Base-by-base conservation (phyloP, 1,140 invertebrate genomes). In the Dendroctonus ponderosae region DNA sequence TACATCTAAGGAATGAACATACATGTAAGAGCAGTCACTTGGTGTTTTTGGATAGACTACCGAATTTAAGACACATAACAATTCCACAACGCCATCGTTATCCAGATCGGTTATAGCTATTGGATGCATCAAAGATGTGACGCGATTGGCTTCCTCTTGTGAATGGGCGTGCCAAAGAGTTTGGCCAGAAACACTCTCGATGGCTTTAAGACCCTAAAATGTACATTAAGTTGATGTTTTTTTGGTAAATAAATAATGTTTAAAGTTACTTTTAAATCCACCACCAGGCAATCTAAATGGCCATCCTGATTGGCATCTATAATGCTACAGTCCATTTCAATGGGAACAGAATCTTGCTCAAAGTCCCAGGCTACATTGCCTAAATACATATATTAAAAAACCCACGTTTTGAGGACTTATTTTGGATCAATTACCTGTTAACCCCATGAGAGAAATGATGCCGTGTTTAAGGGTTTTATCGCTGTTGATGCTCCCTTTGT, bases 61-160 rank as follows among this genome's bases (percentile, higher is more conserved):
- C 11, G 76, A 77, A 44, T 85, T 75, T n/a, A 82, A 83, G 80
- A 83, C 71, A 53, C 82, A 84, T 9, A 90, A 73, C 40, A 92
- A 79, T 72, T 91, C 90, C 71, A 84, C 80, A 0, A 89, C 81
- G 54, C 82, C 82, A 79, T 92, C 90, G 3, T 82, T 82, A 78
- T 91, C 84, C 26, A 90, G 79, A 76, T 92, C 90, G 40, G 87
- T 85, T 50, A 91, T 70, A n/a, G 88, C 74, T 9, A 90, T 73
- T 1, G 90, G 89, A 71, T 91, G 86, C 71, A 88, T 85, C 26
- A 88, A 79, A 79, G 81, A 82, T 50, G 69, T 72, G 15, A 76
- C 67, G 8, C 60, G 42, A 39, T 60, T 61, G 56, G 66, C 71
- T 57, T 71, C 70, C 65, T 75, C 71, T 9, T 66, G 51, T 43